These are phyloP conservation scores for Tenualosa thibaudeaui DNA, from an alignment of 2,797 vertebrate species.

Conservation along the genomic window DNA sequence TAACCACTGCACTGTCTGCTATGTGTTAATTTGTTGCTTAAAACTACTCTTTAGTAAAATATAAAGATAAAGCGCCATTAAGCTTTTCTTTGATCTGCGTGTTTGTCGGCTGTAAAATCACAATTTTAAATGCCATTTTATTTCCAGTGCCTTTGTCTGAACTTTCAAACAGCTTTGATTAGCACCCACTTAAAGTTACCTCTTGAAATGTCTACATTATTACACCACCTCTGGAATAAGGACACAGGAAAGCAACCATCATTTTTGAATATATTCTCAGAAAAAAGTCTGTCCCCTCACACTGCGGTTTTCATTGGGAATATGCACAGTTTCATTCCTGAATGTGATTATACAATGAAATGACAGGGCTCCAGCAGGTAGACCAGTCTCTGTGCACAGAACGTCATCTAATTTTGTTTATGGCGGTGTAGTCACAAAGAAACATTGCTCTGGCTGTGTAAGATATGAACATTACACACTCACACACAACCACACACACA, in stretches of 20 bases:
- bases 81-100: background rate
- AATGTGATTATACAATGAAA: background rate
- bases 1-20: background rate
- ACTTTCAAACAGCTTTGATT: background rate
- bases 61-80: background rate
- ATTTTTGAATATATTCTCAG: background rate
- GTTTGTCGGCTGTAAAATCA: background rate
- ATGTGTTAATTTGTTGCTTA: background rate
- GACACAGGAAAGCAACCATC: background rate
- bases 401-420: background rate
- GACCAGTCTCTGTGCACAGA: background rate
- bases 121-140: background rate
- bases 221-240: background rate
- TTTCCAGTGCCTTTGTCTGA: background rate
- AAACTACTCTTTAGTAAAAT: background rate
- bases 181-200: background rate
- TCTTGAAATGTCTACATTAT: background rate
- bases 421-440: background rate
- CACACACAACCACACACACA: background rate
- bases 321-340: background rate
- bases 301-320: background rate
- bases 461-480: background rate
- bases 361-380: background rate
- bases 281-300: background rate
- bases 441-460: background rate